A percentile compares a stretch with the other conserved stretches of the same genome.
These are phyloP conservation scores for Xiphophorus couchianus DNA, from an alignment of 2,113 vertebrate species.

Conservation along the genomic window DNA sequence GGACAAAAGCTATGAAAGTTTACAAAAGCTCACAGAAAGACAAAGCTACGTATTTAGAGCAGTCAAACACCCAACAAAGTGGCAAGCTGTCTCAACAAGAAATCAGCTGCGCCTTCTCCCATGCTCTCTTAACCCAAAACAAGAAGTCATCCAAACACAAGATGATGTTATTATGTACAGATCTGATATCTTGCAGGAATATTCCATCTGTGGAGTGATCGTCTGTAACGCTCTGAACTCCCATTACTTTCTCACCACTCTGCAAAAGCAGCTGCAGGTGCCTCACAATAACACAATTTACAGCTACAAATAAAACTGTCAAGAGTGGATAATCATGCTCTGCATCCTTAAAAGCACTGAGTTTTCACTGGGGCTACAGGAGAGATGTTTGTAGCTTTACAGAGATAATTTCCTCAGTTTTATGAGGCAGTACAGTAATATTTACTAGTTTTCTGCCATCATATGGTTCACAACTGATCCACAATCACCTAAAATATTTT, in stretches of 20 bases:
- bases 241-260: slow-evolving; percentile 28
- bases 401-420: neutral
- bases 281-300: slow-evolving; percentile 53
- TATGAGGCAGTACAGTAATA: no score
- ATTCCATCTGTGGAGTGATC: slow-evolving; percentile 42
- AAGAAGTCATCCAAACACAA: slow-evolving; percentile 14
- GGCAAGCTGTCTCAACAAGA: no score
- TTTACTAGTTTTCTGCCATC: no score
- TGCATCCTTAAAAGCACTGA: slow-evolving; percentile 15
- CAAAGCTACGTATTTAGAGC: no score
- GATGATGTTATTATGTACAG: slow-evolving; percentile 29
- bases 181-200: slow-evolving; percentile 16
- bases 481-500: no score
- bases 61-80: no score
- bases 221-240: slow-evolving; percentile 28
- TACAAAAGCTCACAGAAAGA: no score
- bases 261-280: slow-evolving; percentile 50
- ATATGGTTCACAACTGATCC: no score
- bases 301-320: slow-evolving; percentile 55
- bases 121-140: neutral
- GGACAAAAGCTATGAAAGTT: no score
- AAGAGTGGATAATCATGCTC: slow-evolving; percentile 31
- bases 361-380: neutral
- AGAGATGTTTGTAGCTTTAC: neutral
- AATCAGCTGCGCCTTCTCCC: no score